Evolutionary conservation across 2,797 vertebrate genomes (phyloP), one percentile per base, ranked within the genome.

Genomic region (Eulemur coronatus): DNA sequence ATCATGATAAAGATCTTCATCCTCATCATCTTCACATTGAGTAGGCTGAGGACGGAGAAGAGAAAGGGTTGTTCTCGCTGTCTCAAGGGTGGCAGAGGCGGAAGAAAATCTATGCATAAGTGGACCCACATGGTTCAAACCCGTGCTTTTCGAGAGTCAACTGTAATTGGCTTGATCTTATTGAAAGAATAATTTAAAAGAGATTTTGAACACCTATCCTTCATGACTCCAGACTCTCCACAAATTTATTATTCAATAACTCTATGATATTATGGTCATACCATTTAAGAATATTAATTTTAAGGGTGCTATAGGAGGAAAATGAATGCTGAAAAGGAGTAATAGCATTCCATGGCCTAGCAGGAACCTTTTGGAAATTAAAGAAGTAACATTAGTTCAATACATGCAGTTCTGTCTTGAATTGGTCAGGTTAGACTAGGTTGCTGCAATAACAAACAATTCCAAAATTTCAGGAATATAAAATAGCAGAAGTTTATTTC

Each of bases 381-480:
- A 79, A 86, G 43, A 91, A 89, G 12, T 52, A 79, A 17, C 61
- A 12, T 84, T 59, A 84, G 30, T 8, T 28, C 59, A 84, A 2
- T 43, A 20, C 13, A 24, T 28, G 81, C 63, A 30, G 41, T 86
- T 91, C 93, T 52, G 28, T 89, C 92, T 94, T 95, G 75, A 84
- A 80, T 67, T 90, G 61, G 89, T 87, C 82, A 81, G 67, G 30
- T 76, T 38, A 87, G 41, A 90, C 28, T 30, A 95, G 67, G 75
- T 82, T 69, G 65, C 33, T 69, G 52, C 48, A 84, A 59, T 84
- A 96, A 95, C 86, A 93, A 86, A 65, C 59, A 93, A 86, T 46
- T 86, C 67, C 75, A 87, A 96, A 84, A 81, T 93, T 82, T 72
- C 65, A 55, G 35, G 41, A n/a, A 89, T n/a, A 82, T 70, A 35